A percentile compares a stretch with the other conserved stretches of the same genome.
These are phyloP conservation scores for Drosophila leontia DNA, from an alignment of 1,140 invertebrate genomes.

Conservation along the genomic window DNA sequence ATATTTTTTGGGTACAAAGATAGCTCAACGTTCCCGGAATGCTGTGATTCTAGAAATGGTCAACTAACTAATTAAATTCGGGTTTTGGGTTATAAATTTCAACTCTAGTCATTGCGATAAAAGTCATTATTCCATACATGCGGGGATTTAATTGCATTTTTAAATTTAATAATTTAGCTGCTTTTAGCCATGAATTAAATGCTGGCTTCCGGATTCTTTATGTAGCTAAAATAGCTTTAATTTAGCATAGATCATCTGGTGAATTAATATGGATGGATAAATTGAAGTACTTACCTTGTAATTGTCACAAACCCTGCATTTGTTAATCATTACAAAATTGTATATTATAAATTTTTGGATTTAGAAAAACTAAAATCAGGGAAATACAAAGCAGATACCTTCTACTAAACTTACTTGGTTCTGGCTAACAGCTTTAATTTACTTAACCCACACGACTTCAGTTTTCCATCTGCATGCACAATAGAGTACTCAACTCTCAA, in stretches of 20 bases:
- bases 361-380: too few relatives aligned
- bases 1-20: background rate
- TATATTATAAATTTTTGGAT: too few relatives aligned
- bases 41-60: background rate
- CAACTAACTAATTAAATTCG: background rate
- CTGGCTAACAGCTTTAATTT: constrained; percentile 11
- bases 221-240: background rate
- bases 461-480: background rate
- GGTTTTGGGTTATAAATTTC: constrained; percentile 1
- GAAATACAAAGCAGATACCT: background rate
- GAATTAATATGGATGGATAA: background rate
- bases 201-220: constrained; percentile 3
- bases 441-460: background rate
- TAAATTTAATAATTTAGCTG: background rate
- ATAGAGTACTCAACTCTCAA: background rate
- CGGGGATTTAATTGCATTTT: background rate
- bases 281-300: background rate
- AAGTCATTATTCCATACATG: constrained; percentile 19
- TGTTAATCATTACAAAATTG: too few relatives aligned
- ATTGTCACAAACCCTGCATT: background rate
- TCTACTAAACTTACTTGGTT: background rate
- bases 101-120: background rate
- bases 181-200: background rate
- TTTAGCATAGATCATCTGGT: background rate
- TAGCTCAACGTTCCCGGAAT: background rate